These are phyloP conservation scores for Rotaria sp. DNA, from an alignment of 2,888 invertebrate species.

Conservation along the genomic window DNA sequence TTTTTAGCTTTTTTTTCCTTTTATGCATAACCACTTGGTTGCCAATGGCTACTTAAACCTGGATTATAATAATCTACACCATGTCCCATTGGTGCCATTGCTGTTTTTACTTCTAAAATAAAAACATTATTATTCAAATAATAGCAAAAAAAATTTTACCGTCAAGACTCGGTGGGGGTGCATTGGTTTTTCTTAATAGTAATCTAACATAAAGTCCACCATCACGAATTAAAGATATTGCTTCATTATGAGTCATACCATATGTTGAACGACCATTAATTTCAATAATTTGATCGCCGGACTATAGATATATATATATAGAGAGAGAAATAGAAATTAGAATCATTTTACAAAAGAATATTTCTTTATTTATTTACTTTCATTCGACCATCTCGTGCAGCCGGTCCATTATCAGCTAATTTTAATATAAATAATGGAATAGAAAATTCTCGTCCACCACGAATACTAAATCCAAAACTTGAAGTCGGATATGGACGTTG, in stretches of 20 bases:
- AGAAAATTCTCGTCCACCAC: constrained; percentile 68
- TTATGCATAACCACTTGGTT: not conserved
- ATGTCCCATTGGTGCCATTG: not conserved
- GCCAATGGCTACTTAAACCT: not conserved
- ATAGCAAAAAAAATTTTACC: not conserved
- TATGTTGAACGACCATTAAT: constrained; percentile 66
- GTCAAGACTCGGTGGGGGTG: constrained; percentile 45
- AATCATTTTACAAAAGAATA: not conserved
- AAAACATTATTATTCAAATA: not conserved
- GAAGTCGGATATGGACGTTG: constrained; percentile 18
- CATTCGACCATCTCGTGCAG: constrained; percentile 52
- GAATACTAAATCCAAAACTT: constrained; percentile 69
- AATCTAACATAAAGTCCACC: constrained; percentile 63
- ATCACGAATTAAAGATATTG: constrained; percentile 67
- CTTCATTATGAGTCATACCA: constrained; percentile 68
- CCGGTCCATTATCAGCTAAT: constrained; percentile 63
- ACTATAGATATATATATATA: not conserved
- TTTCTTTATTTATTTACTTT: constrained; percentile 44
- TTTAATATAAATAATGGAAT: constrained; percentile 69
- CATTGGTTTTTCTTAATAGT: constrained; percentile 52
- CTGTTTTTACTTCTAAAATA: not conserved
- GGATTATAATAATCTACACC: not conserved
- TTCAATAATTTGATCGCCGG: constrained; percentile 66
- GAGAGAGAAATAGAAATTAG: not conserved
- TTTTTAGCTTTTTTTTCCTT: not conserved